Evolutionary conservation across 2,113 vertebrate species (phyloP).

Genomic region (Jaculus jaculus): DNA sequence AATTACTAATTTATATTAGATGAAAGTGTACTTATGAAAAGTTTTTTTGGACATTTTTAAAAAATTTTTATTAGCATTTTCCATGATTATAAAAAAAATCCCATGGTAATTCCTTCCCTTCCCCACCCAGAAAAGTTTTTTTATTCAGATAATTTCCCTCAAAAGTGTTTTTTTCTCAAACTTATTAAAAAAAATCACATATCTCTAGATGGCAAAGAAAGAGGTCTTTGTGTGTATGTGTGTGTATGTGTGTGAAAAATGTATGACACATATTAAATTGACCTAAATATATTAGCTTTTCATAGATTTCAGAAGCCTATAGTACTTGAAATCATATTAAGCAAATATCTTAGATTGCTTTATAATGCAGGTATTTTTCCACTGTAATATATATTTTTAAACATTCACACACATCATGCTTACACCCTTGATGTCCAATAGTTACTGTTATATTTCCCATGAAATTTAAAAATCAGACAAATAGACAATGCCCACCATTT

Average conservation of each 20-base stretch:
- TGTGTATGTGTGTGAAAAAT: not conserved
- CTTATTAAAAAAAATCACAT: not conserved
- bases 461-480: not conserved
- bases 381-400: not conserved
- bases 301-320: not conserved
- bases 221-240: too few relatives aligned
- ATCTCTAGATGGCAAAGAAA: not conserved
- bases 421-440: not conserved
- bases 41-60: too few relatives aligned
- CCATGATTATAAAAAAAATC: too few relatives aligned
- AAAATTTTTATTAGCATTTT: too few relatives aligned
- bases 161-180: conserved; percentile 27
- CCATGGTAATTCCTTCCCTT: too few relatives aligned
- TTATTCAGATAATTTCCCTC: not conserved
- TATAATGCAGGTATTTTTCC: too few relatives aligned
- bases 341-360: not conserved
- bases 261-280: not conserved
- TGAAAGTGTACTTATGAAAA: not conserved
- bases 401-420: not conserved
- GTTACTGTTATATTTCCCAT: not conserved
- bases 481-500: not conserved
- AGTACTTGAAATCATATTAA: not conserved
- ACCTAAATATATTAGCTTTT: too few relatives aligned
- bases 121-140: not conserved
- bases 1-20: not conserved